Conservation (phyloP, 1,140 invertebrate species). For the Drosophila simulans region DNA sequence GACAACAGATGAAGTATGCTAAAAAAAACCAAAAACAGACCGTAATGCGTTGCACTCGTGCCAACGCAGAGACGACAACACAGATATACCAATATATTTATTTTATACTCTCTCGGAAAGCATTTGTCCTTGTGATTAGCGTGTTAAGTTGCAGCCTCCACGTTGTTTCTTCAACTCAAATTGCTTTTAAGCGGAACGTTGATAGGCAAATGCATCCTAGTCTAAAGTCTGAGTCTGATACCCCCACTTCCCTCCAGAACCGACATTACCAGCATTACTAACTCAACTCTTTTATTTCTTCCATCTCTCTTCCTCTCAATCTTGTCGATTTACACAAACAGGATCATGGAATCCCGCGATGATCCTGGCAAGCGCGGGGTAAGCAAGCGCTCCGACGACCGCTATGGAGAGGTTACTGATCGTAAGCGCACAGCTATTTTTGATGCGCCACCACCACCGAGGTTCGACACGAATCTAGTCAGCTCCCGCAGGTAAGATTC, state of each 20-base stretch:
- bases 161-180: conserved; percentile 71
- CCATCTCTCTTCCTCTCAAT: conserved; percentile 57
- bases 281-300: conserved; percentile 47
- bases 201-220: conserved; percentile 55
- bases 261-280: conserved; percentile 12
- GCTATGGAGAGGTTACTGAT: conserved; percentile 81
- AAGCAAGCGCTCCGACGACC: conserved; percentile 82
- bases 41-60: conserved; percentile 40
- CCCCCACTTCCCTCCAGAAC: background rate
- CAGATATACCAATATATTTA: conserved; percentile 60
- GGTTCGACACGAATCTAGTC: conserved; percentile 77
- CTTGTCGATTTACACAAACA: conserved; percentile 37
- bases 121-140: conserved; percentile 63
- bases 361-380: conserved; percentile 84
- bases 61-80: conserved; percentile 51
- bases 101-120: conserved; percentile 44
- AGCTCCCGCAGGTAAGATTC: conserved; percentile 69
- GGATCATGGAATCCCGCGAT: conserved; percentile 83
- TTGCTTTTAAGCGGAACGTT: conserved; percentile 39
- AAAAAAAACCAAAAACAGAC: conserved; percentile 56
- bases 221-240: conserved; percentile 27
- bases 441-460: conserved; percentile 84
- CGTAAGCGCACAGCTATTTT: conserved; percentile 85
- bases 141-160: conserved; percentile 68
- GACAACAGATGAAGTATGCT: conserved; percentile 88